Conservation (phyloP, 2,797 vertebrate genomes). For the Halcyon chelicuti region DNA sequence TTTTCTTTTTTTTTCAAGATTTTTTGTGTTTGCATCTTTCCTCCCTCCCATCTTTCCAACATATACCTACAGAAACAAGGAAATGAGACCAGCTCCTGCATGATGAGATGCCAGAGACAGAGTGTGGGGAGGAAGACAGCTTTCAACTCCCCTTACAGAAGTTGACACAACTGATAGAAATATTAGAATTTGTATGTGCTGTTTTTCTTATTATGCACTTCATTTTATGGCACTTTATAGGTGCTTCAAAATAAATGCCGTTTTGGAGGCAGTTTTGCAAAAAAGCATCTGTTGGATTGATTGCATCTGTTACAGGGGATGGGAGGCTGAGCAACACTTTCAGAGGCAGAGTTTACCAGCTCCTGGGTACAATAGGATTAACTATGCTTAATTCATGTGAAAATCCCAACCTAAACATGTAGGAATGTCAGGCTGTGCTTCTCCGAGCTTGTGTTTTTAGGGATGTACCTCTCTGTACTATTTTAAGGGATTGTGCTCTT, state of each 20-base stretch:
- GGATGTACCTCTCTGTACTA: background rate
- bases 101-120: background rate
- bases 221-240: background rate
- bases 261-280: background rate
- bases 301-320: fast-evolving
- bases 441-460: background rate
- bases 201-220: background rate
- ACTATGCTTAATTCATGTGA: background rate
- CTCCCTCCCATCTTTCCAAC: background rate
- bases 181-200: background rate
- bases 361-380: background rate
- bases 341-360: background rate
- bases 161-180: background rate
- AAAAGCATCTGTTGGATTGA: background rate
- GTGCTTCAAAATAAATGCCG: background rate
- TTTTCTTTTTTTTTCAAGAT: background rate
- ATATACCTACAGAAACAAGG: background rate
- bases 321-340: background rate
- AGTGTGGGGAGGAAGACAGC: constrained; percentile 13
- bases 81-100: background rate
- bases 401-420: background rate
- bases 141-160: background rate
- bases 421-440: background rate
- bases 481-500: background rate
- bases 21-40: background rate